Conservation (phyloP, 2,888 invertebrate species). For the Entomobrya multifasciata region DNA sequence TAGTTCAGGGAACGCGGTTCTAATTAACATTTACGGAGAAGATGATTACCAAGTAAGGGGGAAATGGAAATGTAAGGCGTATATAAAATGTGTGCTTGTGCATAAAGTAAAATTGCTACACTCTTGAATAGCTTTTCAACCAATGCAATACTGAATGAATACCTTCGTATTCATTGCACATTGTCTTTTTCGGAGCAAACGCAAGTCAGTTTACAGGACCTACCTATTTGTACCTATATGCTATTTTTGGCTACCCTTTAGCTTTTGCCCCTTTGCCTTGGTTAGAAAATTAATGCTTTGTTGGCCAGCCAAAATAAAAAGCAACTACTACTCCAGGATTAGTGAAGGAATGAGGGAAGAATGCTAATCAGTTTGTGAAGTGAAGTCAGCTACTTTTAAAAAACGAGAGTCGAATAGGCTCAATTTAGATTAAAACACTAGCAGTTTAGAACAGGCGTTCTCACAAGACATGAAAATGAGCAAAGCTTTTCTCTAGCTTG, state of each 20-base stretch:
- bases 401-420: not conserved
- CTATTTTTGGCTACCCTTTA: not conserved
- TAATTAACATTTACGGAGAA: conserved; percentile 45
- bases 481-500: not conserved
- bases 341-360: conserved; percentile 29
- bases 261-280: not conserved
- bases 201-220: too few species aligned
- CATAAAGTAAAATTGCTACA: too few species aligned
- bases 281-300: not conserved
- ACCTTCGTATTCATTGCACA: too few species aligned
- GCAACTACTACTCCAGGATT: conserved; percentile 30
- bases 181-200: too few species aligned
- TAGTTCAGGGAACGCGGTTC: conserved; percentile 10
- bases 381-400: not conserved
- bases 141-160: too few species aligned
- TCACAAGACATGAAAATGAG: too few species aligned
- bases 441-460: too few species aligned
- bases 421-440: not conserved
- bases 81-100: too few species aligned
- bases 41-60: conserved; percentile 18
- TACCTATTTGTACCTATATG: too few species aligned
- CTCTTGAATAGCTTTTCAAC: too few species aligned
- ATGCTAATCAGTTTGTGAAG: conserved; percentile 48
- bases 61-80: too few species aligned
- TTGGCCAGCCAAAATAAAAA: conserved; percentile 19